These are phyloP conservation scores for Megaceryle torquata DNA, from an alignment of 2,113 vertebrate genomes.

Conservation along the genomic window DNA sequence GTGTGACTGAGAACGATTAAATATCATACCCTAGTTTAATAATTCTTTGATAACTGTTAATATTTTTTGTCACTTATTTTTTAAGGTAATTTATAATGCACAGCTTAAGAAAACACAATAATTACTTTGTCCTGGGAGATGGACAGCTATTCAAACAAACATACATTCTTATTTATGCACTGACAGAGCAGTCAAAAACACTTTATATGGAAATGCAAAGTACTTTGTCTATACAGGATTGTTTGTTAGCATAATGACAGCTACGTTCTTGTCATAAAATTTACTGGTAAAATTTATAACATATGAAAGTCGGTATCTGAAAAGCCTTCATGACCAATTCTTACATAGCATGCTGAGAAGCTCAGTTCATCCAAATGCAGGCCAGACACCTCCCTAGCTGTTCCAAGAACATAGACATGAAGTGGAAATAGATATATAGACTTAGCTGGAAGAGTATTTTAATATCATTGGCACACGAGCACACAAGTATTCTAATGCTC, in stretches of 20 bases:
- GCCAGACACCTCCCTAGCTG: neutral
- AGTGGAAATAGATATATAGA: neutral
- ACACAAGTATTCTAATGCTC: neutral
- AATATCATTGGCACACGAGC: neutral
- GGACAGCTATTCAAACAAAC: slow-evolving; percentile 7
- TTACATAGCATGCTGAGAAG: neutral
- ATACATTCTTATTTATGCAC: neutral
- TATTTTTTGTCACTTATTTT: slow-evolving; percentile 5
- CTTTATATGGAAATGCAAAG: slow-evolving; percentile 19
- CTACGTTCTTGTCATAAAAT: neutral
- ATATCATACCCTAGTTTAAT: neutral
- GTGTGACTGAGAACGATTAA: neutral
- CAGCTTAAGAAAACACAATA: neutral
- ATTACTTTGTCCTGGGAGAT: neutral
- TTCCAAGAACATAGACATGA: neutral
- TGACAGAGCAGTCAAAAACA: neutral
- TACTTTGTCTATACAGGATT: neutral
- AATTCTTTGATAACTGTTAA: neutral
- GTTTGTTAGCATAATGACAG: neutral
- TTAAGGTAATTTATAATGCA: neutral
- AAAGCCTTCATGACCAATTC: neutral
- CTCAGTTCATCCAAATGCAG: neutral
- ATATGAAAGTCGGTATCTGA: neutral
- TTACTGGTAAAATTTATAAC: neutral
- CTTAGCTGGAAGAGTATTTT: neutral